phyloP scores from a whole-genome alignment of 2,888 invertebrate genomes.

The Meta bourneti region DNA sequence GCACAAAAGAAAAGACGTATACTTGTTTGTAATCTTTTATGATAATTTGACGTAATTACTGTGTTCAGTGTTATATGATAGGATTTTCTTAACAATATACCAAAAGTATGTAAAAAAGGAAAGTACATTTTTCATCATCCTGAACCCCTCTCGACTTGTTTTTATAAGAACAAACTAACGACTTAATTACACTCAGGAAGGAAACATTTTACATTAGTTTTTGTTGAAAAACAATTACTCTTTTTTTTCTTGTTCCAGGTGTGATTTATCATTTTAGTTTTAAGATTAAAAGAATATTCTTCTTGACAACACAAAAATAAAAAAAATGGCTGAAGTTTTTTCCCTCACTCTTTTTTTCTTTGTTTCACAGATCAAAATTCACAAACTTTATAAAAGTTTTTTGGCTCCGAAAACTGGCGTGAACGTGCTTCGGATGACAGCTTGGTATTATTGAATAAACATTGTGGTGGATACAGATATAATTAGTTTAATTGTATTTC shows the following conservation, averaged over 20 bases:
- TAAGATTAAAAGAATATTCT: not conserved
- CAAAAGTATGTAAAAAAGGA: not conserved
- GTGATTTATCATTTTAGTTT: not conserved
- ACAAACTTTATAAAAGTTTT: not conserved
- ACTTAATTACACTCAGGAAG: slow-evolving; percentile 11
- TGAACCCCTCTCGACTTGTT: not conserved
- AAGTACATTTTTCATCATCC: not conserved
- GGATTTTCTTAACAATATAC: not conserved
- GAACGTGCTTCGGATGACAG: not conserved
- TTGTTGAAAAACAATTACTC: slow-evolving; percentile 5
- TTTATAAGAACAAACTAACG: slow-evolving; percentile 5
- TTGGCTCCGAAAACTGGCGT: not conserved
- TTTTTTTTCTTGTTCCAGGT: not conserved
- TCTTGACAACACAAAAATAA: not conserved
- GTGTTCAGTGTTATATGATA: not conserved
- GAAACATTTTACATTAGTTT: slow-evolving; percentile 11
- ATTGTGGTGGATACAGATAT: not conserved
- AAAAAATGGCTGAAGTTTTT: not conserved
- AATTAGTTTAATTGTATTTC: not conserved
- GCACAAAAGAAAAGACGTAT: not conserved
- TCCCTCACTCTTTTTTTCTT: not conserved
- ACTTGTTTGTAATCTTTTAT: slow-evolving; percentile 28
- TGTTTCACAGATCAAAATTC: not conserved
- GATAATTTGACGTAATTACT: slow-evolving; percentile 51
- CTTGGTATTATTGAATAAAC: not conserved